A percentile compares a stretch with the other conserved stretches of the same genome.
These are phyloP conservation scores for Siphlonurus alternatus DNA, from an alignment of 2,888 invertebrate species.

Conservation along the genomic window DNA sequence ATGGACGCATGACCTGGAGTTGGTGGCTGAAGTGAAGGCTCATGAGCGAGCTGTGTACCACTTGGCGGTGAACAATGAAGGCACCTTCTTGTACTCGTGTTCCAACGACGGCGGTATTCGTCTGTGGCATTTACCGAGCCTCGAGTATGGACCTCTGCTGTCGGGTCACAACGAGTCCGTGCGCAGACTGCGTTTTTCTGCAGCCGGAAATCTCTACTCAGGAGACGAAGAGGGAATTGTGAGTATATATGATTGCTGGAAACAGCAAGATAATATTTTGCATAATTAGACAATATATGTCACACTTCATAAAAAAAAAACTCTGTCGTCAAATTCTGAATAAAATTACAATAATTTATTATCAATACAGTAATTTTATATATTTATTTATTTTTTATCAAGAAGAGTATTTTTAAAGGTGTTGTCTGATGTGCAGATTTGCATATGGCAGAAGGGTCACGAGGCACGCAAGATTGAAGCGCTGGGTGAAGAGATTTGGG, in stretches of 20 bases:
- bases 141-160: neutral
- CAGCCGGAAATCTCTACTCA: neutral
- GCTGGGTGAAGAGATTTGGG: conserved; percentile 8
- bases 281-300: too few relatives aligned
- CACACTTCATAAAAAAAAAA: too few relatives aligned
- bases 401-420: too few relatives aligned
- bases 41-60: neutral
- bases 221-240: neutral
- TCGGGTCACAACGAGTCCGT: neutral
- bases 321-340: too few relatives aligned
- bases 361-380: too few relatives aligned
- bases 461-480: neutral
- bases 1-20: neutral
- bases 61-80: neutral
- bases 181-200: neutral
- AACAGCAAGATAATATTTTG: too few relatives aligned
- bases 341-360: too few relatives aligned
- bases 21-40: neutral
- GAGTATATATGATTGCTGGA: neutral
- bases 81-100: neutral
- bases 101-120: neutral
- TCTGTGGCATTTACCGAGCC: neutral
- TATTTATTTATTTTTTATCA: too few relatives aligned
- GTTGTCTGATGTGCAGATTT: neutral
- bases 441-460: neutral